Conservation (phyloP, 1,140 invertebrate species). For the Euura lappo region DNA sequence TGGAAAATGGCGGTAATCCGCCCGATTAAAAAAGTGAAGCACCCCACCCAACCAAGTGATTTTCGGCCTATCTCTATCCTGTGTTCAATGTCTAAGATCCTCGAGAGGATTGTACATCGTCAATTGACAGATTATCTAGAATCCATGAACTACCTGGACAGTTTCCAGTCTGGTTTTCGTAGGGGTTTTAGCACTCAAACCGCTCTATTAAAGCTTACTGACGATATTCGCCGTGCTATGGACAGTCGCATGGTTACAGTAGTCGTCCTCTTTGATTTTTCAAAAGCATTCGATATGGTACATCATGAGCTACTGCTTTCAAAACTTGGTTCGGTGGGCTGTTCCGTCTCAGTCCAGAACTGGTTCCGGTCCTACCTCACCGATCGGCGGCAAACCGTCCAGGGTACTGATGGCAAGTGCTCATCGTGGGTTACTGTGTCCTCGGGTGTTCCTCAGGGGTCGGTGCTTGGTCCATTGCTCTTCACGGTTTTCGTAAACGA, state of each 20-base stretch:
- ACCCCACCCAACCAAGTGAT: too few species aligned
- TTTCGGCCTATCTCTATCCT: too few species aligned
- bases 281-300: neutral
- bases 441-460: neutral
- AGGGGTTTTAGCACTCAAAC: too few species aligned
- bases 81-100: too few species aligned
- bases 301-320: neutral
- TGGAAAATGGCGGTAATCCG: too few species aligned
- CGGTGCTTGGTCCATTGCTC: neutral
- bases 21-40: too few species aligned
- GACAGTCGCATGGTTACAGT: neutral
- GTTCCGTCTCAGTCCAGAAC: neutral
- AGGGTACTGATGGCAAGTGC: neutral
- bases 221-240: too few species aligned
- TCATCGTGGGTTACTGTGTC: neutral
- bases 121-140: too few species aligned
- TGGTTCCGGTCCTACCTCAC: slow-evolving; percentile 2
- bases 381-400: neutral
- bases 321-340: neutral
- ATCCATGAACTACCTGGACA: too few species aligned
- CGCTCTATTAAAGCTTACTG: too few species aligned
- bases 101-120: too few species aligned
- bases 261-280: neutral
- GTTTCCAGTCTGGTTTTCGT: too few species aligned
- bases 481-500: neutral